A percentile compares a stretch with the other conserved stretches of the same genome.
Evolutionary conservation across 2,888 invertebrate genomes (phyloP).

Genomic region (Cyaniris semiargus): DNA sequence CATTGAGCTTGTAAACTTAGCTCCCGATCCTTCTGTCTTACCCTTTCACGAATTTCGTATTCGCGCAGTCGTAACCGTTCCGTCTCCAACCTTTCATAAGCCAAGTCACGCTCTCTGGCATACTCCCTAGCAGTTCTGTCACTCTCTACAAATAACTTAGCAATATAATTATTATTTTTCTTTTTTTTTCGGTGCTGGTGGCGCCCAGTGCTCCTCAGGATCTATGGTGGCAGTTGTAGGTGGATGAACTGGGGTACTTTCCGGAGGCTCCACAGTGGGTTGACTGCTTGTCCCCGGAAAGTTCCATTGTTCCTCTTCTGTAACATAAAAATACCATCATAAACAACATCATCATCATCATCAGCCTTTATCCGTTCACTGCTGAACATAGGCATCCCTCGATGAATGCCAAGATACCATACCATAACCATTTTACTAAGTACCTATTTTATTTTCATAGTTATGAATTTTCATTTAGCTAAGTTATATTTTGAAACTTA

Average conservation of each 20-base stretch:
- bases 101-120: constrained; percentile 31
- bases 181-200: constrained; percentile 33
- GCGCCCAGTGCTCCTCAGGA: constrained; percentile 16
- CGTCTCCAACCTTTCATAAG: background rate
- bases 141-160: constrained; percentile 32
- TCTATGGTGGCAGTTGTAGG: constrained; percentile 14
- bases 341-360: too few relatives aligned
- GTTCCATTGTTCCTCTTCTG: too few relatives aligned
- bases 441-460: background rate
- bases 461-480: background rate
- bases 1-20: background rate
- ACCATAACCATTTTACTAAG: background rate
- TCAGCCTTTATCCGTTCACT: background rate
- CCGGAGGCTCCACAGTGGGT: background rate
- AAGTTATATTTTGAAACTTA: too few relatives aligned
- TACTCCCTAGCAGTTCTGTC: constrained; percentile 27
- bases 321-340: too few relatives aligned
- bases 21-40: background rate
- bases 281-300: too few relatives aligned
- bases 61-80: background rate
- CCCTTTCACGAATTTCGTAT: background rate
- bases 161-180: constrained; percentile 35
- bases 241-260: constrained; percentile 23
- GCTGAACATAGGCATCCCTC: background rate
- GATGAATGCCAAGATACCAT: background rate